These are phyloP conservation scores for Cephalopterus ornatus DNA, from an alignment of 2,113 vertebrate species.

Conservation along the genomic window DNA sequence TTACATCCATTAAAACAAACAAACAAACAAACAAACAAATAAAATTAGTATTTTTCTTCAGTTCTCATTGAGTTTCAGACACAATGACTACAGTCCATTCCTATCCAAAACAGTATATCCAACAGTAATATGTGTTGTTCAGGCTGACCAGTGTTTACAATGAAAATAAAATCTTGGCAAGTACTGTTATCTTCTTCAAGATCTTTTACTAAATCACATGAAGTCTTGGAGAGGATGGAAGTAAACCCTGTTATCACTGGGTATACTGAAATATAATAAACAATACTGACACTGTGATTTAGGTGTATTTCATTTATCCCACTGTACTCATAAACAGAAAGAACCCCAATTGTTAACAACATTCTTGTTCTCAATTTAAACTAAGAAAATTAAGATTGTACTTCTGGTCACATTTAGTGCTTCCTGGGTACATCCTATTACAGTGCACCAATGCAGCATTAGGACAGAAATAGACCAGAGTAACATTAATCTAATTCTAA, in stretches of 20 bases:
- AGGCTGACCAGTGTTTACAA: neutral
- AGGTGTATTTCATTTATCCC: neutral
- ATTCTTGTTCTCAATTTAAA: neutral
- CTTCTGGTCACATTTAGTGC: neutral
- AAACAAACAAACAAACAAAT: neutral
- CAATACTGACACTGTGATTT: neutral
- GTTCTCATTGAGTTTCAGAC: neutral
- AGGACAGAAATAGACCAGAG: neutral
- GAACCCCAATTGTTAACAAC: neutral
- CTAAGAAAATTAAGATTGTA: neutral
- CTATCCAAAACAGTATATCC: neutral
- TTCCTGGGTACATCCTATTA: neutral
- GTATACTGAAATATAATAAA: neutral
- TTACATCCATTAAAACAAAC: neutral
- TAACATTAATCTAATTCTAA: neutral
- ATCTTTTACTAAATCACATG: neutral
- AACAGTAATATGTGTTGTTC: neutral
- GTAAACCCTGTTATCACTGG: neutral
- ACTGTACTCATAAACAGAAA: neutral
- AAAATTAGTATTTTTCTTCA: neutral
- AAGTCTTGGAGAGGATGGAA: neutral
- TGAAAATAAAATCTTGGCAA: neutral
- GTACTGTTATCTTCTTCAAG: neutral
- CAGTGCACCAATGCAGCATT: neutral
- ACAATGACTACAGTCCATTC: neutral